phyloP scores from a whole-genome alignment of 2,113 vertebrate species.

The Turdus rufiventris region DNA sequence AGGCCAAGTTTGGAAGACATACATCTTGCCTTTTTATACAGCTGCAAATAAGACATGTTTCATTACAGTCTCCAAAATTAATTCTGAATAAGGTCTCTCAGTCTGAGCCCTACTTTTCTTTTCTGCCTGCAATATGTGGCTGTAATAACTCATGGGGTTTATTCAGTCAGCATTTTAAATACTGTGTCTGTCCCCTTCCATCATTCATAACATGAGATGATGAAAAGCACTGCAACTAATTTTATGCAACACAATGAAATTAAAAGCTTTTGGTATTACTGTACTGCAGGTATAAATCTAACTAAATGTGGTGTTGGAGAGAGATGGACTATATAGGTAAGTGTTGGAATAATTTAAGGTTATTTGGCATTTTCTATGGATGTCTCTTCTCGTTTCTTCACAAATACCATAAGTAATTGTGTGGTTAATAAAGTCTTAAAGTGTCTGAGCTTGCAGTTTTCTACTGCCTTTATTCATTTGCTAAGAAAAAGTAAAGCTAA shows the following conservation, averaged over 20 bases:
- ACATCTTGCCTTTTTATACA: neutral
- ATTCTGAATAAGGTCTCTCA: neutral
- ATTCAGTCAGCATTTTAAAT: conserved; percentile 33
- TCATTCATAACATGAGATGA: conserved; percentile 7
- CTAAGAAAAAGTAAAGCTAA: conserved; percentile 19
- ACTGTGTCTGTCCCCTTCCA: neutral
- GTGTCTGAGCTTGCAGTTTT: conserved; percentile 28
- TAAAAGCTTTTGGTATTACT: conserved; percentile 36
- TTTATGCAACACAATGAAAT: conserved; percentile 56
- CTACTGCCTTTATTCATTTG: conserved; percentile 8
- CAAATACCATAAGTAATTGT: neutral
- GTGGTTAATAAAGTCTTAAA: neutral
- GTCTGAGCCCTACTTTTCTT: neutral
- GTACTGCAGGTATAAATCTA: conserved; percentile 42
- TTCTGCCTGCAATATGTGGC: neutral
- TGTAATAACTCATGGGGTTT: neutral
- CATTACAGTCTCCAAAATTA: neutral
- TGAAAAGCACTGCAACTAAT: conserved; percentile 34
- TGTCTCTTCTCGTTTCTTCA: conserved; percentile 16
- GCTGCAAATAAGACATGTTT: neutral
- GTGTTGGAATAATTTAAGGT: conserved; percentile 30
- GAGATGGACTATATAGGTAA: conserved; percentile 9
- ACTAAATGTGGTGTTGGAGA: neutral
- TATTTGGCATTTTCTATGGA: neutral
- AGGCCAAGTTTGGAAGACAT: neutral